Base-by-base conservation (phyloP, 1,140 invertebrate species). In the Anoplophora glabripennis region DNA sequence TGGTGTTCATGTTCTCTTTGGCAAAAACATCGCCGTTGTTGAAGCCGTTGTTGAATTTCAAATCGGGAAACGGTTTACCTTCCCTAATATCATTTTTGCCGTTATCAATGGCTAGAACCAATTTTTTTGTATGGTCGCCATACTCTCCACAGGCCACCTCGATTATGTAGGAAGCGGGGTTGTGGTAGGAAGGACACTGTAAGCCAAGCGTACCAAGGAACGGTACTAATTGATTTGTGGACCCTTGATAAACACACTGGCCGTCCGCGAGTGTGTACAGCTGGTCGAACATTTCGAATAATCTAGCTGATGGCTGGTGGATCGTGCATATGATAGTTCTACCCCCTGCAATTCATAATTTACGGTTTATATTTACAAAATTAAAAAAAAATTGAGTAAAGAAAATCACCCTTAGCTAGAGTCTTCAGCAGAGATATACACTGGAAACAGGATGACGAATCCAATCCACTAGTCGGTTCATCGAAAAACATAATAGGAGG, bases 401-500 rank as follows among this genome's bases (percentile, higher is more conserved):
- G n/a, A 17, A 34, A 45, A 40, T 53, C 53, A 33, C 92, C 93
- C 18, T 88, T 82, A 0, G 94, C 92, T 45, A 98, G 75, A n/a
- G 86, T 89, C 79, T 96, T 90, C 65, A 95, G 75, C 42, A 94
- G 72, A 9, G 88, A 88, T 44, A 98, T 92, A 73, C 94, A 97
- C 75, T 96, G 93, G 73, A 93, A 94, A 75, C 93, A 95, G 0
- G 93, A 94, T 0, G 92, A 93, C 66, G 92, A 95, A 76, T 98
- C 95, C 72, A 98, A 77, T 11, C 95, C 95, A 67, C 93, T 96
- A 0, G 95, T 98, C 0, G 95, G 95, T 75, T 99, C 95, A 74
- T 99, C 96, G 73, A 98, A 96, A 77, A 98, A 98, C 92, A 98
- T 97, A 53, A 98, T 88, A 1, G 90, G 89, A 15, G 96, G 96